Evolutionary conservation across 2,888 invertebrate genomes (phyloP), one percentile per base, ranked within the genome.

Genomic region (Drosophila mulleri): DNA sequence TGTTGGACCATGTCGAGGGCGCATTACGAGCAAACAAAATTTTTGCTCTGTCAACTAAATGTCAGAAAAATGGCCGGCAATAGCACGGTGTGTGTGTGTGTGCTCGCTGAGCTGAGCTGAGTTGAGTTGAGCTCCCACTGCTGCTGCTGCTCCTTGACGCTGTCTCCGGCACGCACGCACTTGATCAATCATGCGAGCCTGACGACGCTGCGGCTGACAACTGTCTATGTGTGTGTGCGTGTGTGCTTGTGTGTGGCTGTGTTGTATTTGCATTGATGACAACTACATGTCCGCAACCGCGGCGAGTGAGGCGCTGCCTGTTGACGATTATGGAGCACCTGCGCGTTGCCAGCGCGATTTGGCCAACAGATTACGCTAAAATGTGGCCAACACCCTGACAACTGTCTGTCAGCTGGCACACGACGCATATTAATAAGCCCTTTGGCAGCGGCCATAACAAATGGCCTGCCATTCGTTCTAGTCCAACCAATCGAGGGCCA

Each of bases 31-130:
- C 87, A 87, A 82, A 86, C 83, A 84, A 83, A 85, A 87, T 77
- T 87, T 83, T 78, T 82, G 82, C 82, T 82, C 82, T 88, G 86
- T 88, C 86, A 88, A 88, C 85, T 87, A 87, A 87, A 87, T 85
- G 86, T 87, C 86, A 87, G 86, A 82, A 87, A 87, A 87, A 88
- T 88, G 82, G 81, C 72, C 69, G 78, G 78, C 79, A 75, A 60
- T 78, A 72, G 72, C 61, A 60, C 63, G 63, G 16, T 2, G 16
- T 39, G 37, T 39, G 37, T 39, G 37, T 9, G 32, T 9, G 26
- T 26, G 26, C 26, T 26, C 60, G 65, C 73, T 66, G 72, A 63
- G 66, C 62, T 70, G 14, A 14, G 37, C 44, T 44, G 69, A 50
- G 41, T 35, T 53, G 54, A 23, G 20, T n/a, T n/a, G n/a, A 26